phyloP scores from a whole-genome alignment of 2,797 vertebrate genomes.

The Epinephelus coioides region DNA sequence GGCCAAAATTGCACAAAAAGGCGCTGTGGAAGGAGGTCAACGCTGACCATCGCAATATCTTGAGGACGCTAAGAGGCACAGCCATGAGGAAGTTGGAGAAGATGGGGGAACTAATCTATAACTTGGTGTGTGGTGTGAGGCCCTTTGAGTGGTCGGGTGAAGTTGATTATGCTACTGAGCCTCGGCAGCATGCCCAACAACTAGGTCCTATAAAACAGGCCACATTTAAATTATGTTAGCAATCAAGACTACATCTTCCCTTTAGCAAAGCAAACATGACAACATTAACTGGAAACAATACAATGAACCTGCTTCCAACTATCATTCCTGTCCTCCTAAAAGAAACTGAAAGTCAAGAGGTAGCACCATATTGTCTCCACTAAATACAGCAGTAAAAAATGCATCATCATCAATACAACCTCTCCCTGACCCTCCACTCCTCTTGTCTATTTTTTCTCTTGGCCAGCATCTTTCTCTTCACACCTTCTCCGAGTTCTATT shows the following conservation, averaged over 20 bases:
- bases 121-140: too few species aligned
- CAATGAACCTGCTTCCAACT: neutral
- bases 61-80: too few species aligned
- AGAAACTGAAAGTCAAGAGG: neutral
- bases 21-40: too few species aligned
- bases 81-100: too few species aligned
- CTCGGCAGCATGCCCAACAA: too few species aligned
- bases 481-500: slow-evolving; percentile 9
- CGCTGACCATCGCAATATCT: too few species aligned
- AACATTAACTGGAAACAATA: slow-evolving; percentile 1
- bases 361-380: slow-evolving; percentile 1
- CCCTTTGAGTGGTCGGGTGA: too few species aligned
- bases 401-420: slow-evolving; percentile 15
- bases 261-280: neutral
- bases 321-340: neutral
- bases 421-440: slow-evolving; percentile 11
- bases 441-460: neutral
- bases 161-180: too few species aligned
- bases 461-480: neutral
- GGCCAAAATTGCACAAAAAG: too few species aligned
- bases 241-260: neutral
- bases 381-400: slow-evolving; percentile 19
- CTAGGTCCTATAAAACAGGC: too few species aligned
- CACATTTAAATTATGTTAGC: neutral
- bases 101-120: too few species aligned